Percentiles rank a stretch among this genome's conserved stretches.
Evolutionary conservation across 23 tunicate species (phyloP).

Genomic region (Botrylloides violaceus): DNA sequence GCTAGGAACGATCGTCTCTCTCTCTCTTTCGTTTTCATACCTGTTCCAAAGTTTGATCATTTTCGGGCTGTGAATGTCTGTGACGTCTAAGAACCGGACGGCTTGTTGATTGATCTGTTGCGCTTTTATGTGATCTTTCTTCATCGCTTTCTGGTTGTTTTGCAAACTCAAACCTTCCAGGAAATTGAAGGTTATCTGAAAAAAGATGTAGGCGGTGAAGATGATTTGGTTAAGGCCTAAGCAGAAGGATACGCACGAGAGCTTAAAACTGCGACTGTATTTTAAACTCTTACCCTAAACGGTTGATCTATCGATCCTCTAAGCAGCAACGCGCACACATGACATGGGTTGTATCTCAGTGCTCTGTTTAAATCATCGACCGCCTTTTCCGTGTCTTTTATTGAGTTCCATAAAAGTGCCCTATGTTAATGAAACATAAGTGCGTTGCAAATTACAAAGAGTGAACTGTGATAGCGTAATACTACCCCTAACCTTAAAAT

Average conservation of each 20-base stretch:
- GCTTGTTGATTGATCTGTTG: conserved; percentile 67
- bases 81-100: conserved; percentile 34
- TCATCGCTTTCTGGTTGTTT: conserved; percentile 33
- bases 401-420: conserved; percentile 71
- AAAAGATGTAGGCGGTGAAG: background rate
- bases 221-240: too few species aligned
- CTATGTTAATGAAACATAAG: conserved; percentile 19
- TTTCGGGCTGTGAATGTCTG: conserved; percentile 52
- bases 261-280: too few species aligned
- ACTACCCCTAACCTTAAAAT: too few species aligned
- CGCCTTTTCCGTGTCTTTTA: conserved; percentile 61
- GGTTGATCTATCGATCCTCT: conserved; percentile 63
- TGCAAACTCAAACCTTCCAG: conserved; percentile 49
- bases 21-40: too few species aligned
- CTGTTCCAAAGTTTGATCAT: conserved; percentile 79
- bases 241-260: too few species aligned
- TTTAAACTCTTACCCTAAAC: conserved; percentile 60
- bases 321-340: conserved; percentile 61
- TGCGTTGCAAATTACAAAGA: too few species aligned
- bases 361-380: conserved; percentile 72
- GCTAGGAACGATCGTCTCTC: background rate
- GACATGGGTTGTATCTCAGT: conserved; percentile 43
- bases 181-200: conserved; percentile 43
- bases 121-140: conserved; percentile 55
- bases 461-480: too few species aligned